Evolutionary conservation across 2,888 invertebrate genomes (phyloP).

Genomic region (Drosophila bunnanda): DNA sequence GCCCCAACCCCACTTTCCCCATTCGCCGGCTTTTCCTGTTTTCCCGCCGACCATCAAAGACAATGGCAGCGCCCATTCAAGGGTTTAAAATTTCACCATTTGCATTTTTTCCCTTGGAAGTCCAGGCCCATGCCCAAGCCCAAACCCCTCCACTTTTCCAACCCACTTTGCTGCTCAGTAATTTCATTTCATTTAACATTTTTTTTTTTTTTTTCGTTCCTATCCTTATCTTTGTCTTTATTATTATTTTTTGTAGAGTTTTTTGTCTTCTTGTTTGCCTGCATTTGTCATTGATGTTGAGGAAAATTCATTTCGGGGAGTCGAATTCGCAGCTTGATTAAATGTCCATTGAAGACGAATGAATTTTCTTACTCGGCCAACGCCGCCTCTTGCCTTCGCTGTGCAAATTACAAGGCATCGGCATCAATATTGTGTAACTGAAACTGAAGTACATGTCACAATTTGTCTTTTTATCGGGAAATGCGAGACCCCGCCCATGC

Average conservation of each 20-base stretch:
- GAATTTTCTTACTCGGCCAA: constrained; percentile 14
- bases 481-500: neutral
- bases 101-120: constrained; percentile 58
- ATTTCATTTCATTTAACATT: constrained; percentile 76
- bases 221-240: constrained; percentile 41
- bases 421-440: constrained; percentile 41
- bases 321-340: constrained; percentile 58
- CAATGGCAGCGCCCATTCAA: constrained; percentile 76
- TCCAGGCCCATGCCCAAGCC: constrained; percentile 2
- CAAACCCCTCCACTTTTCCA: neutral
- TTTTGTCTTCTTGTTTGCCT: constrained; percentile 47
- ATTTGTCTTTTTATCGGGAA: constrained; percentile 44
- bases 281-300: constrained; percentile 72
- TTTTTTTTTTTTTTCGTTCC: constrained; percentile 54
- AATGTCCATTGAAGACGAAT: constrained; percentile 69
- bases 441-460: constrained; percentile 67
- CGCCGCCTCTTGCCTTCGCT: neutral
- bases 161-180: constrained; percentile 53
- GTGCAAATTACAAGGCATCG: constrained; percentile 61
- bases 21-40: constrained; percentile 13
- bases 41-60: constrained; percentile 64
- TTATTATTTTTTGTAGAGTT: constrained; percentile 27
- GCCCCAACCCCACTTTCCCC: neutral
- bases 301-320: constrained; percentile 28
- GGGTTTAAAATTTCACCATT: constrained; percentile 81